These are phyloP conservation scores for Antennarius maculatus DNA, from an alignment of 2,797 vertebrate species.

Conservation along the genomic window DNA sequence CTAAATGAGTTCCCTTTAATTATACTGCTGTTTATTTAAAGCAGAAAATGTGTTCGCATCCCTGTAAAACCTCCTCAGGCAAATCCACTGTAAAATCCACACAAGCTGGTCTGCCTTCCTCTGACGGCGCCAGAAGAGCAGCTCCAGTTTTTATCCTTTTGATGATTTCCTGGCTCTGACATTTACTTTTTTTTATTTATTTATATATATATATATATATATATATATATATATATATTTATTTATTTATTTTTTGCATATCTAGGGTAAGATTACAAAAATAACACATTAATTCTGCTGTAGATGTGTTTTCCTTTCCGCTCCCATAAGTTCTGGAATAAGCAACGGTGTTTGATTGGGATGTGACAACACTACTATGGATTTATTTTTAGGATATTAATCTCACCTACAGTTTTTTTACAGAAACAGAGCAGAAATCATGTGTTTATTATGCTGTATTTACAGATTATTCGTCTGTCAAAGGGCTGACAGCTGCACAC, in stretches of 20 bases:
- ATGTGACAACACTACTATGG: constrained; percentile 15
- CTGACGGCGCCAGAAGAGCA: constrained; percentile 51
- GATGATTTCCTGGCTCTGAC: constrained; percentile 59
- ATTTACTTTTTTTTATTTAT: neutral
- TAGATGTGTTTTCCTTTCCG: constrained; percentile 23
- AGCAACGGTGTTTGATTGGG: constrained; percentile 27
- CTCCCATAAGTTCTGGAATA: constrained; percentile 43
- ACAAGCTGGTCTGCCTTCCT: constrained; percentile 48
- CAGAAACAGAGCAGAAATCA: too few relatives aligned
- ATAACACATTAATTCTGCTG: constrained; percentile 49
- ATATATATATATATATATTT: too few relatives aligned
- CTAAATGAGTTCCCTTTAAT: constrained; percentile 31
- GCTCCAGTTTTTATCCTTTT: constrained; percentile 56
- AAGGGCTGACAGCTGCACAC: too few relatives aligned
- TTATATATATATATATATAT: too few relatives aligned
- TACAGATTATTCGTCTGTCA: too few relatives aligned
- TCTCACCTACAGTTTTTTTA: constrained; percentile 10
- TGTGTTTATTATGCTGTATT: neutral
- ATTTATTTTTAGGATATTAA: constrained; percentile 24
- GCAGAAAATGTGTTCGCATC: constrained; percentile 34
- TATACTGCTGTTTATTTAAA: constrained; percentile 21
- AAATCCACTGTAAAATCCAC: constrained; percentile 36
- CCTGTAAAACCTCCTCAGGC: constrained; percentile 33
- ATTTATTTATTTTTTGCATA: constrained; percentile 31
- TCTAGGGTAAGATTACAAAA: constrained; percentile 61